phyloP scores from a whole-genome alignment of 2,113 vertebrate genomes.

The Odocoileus hemionus region DNA sequence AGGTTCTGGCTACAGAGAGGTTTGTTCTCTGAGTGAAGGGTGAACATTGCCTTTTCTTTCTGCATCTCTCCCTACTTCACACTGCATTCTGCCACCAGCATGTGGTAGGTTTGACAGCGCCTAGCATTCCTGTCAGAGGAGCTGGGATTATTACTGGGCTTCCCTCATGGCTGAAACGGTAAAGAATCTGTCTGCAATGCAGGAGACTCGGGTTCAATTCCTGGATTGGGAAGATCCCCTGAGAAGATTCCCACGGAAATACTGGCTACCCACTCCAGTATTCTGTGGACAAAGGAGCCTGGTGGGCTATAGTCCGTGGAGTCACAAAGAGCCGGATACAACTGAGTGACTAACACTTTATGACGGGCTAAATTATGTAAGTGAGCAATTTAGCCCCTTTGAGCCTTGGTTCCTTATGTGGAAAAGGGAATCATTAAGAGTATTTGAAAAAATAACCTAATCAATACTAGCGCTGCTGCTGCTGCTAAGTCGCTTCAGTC shows the following conservation, averaged over 20 bases:
- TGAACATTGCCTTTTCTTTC: background rate
- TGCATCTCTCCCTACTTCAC: fast-evolving
- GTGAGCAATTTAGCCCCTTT: background rate
- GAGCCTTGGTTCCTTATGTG: background rate
- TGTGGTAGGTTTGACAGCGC: background rate
- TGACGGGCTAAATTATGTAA: background rate
- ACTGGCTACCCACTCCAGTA: background rate
- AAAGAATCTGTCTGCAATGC: background rate
- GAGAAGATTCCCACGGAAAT: background rate
- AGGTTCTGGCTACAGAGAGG: background rate
- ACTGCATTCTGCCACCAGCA: background rate
- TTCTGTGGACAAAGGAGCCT: background rate
- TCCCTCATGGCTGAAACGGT: background rate
- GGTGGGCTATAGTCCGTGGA: background rate
- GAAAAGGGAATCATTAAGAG: background rate
- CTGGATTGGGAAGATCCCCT: background rate
- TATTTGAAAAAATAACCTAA: background rate
- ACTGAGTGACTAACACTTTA: background rate
- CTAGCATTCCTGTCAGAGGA: background rate
- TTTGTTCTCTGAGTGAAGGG: background rate
- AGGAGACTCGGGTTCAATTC: background rate
- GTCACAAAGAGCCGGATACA: background rate
- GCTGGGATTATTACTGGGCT: background rate
- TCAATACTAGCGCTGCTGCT: background rate
- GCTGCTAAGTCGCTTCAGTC: no score